These are phyloP conservation scores for Panthera leo DNA, from an alignment of 2,113 vertebrate species.

Conservation along the genomic window DNA sequence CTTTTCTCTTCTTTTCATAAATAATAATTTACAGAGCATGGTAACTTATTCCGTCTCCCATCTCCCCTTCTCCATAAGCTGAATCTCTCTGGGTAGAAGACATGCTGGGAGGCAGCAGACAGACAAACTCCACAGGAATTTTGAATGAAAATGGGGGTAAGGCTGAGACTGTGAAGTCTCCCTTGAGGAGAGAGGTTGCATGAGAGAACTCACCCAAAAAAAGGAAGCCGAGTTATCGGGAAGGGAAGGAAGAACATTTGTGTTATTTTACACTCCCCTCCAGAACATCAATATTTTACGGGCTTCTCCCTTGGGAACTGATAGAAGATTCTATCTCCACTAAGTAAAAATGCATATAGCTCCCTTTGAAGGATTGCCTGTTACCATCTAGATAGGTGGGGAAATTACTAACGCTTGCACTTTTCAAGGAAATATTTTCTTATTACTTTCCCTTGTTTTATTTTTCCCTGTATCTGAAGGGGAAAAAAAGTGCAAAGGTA, in stretches of 20 bases:
- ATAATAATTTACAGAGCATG: background rate
- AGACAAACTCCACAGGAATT: background rate
- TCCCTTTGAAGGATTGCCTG: conserved; percentile 18
- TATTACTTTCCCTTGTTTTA: background rate
- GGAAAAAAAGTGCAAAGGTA: background rate
- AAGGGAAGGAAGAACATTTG: background rate
- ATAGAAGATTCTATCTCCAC: conserved; percentile 43
- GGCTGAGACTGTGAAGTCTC: background rate
- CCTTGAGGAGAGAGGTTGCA: background rate
- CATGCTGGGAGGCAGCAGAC: background rate
- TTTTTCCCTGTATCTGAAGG: background rate
- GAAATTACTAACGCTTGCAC: background rate
- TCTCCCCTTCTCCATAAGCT: background rate
- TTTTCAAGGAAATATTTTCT: background rate
- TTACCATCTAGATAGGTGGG: background rate
- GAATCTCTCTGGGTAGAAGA: background rate
- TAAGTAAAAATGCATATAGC: background rate
- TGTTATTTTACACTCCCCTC: conserved; percentile 33
- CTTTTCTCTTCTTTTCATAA: background rate
- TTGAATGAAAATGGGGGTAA: background rate
- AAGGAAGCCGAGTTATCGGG: background rate
- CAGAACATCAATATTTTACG: conserved; percentile 60
- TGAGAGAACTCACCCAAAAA: background rate
- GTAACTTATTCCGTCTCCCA: background rate
- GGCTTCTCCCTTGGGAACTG: conserved; percentile 25